These are phyloP conservation scores for Cabera pusaria DNA, from an alignment of 2,888 invertebrate genomes.

Conservation along the genomic window DNA sequence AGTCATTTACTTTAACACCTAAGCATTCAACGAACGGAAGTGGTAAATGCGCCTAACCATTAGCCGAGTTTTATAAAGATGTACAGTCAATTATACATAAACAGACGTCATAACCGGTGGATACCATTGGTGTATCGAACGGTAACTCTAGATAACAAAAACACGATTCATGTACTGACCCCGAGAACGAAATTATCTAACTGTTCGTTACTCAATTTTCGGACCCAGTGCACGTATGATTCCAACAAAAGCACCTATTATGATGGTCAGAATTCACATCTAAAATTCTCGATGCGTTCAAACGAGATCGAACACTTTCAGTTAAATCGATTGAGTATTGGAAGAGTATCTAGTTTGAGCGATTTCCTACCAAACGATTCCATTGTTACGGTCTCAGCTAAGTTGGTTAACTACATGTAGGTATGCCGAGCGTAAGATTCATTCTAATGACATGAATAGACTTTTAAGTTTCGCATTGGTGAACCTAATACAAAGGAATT, in stretches of 20 bases:
- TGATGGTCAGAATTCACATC: slow-evolving; percentile 44
- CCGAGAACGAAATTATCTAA: slow-evolving; percentile 62
- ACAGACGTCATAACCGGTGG: slow-evolving; percentile 35
- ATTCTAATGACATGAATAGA: slow-evolving; percentile 41
- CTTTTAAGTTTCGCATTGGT: slow-evolving; percentile 51
- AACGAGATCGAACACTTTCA: slow-evolving; percentile 41
- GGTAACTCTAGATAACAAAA: slow-evolving; percentile 58
- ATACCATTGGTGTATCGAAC: slow-evolving; percentile 47
- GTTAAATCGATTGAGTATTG: slow-evolving; percentile 44
- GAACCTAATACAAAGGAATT: slow-evolving; percentile 55
- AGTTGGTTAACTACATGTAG: slow-evolving; percentile 27
- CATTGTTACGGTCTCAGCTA: slow-evolving; percentile 32
- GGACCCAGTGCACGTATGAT: slow-evolving; percentile 49
- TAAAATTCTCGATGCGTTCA: slow-evolving; percentile 43
- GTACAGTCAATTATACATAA: slow-evolving; percentile 50
- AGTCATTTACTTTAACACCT: slow-evolving; percentile 37
- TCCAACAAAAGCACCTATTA: slow-evolving; percentile 48
- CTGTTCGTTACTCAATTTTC: slow-evolving; percentile 61
- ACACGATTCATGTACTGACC: slow-evolving; percentile 56
- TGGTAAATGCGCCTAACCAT: slow-evolving; percentile 44
- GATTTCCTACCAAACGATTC: slow-evolving; percentile 32
- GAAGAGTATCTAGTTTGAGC: slow-evolving; percentile 20
- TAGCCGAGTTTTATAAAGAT: slow-evolving; percentile 53
- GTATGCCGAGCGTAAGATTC: slow-evolving; percentile 13
- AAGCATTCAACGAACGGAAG: slow-evolving; percentile 32